These are phyloP conservation scores for Pogonomyrmex californicus DNA, from an alignment of 1,140 invertebrate species.

Conservation along the genomic window DNA sequence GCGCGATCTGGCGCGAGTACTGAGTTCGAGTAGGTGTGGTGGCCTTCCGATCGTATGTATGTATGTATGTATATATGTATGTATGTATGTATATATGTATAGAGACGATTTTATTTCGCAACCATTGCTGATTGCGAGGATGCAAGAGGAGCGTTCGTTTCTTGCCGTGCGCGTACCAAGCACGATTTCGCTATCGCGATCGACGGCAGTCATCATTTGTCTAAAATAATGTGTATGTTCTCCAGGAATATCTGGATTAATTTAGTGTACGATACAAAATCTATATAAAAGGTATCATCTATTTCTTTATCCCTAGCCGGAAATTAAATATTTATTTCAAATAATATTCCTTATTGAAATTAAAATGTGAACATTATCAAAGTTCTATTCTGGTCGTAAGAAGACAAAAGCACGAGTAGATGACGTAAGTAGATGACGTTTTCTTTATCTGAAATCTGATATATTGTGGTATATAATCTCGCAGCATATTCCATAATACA, in stretches of 20 bases:
- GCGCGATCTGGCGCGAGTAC: constrained; percentile 61
- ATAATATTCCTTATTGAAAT: neutral
- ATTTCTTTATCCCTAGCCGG: neutral
- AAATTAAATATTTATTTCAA: neutral
- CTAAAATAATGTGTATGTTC: neutral
- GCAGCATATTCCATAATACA: neutral
- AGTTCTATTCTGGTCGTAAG: neutral
- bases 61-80: neutral
- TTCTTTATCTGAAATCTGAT: neutral
- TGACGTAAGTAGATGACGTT: too few relatives aligned
- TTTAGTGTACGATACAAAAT: neutral
- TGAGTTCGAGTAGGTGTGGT: constrained; percentile 51
- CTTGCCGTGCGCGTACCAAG: neutral
- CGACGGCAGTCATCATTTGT: neutral
- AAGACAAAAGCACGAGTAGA: neutral
- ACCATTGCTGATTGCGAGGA: constrained; percentile 25
- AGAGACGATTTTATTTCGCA: constrained; percentile 60
- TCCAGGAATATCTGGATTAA: neutral
- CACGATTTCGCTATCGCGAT: neutral
- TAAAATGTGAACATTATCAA: neutral
- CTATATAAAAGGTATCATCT: neutral
- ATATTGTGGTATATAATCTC: neutral
- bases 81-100: neutral
- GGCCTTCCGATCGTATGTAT: constrained; percentile 46
- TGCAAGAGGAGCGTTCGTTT: neutral